Evolutionary conservation across 2,113 vertebrate species (phyloP), one percentile per base, ranked within the genome.

Genomic region (Prinia subflava): DNA sequence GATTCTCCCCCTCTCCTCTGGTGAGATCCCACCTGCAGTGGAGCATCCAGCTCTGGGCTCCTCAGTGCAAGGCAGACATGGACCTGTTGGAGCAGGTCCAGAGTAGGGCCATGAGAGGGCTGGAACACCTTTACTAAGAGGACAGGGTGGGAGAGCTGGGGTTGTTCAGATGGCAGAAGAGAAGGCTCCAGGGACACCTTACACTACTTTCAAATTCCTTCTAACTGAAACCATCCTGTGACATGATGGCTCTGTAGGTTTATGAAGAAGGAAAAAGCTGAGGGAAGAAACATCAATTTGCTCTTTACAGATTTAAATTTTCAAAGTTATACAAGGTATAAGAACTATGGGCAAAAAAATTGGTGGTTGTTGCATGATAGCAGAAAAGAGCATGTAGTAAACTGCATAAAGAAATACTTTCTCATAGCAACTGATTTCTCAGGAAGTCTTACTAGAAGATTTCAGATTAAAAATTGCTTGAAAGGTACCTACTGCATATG

Each of bases 101-200:
- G 63, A 37, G 68, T 9, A 87, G 24, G 12, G 13, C 18, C 35
- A 55, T 0, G 0, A 31, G 9, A 52, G n/a, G 14, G 9, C 33
- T 92, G 53, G 27, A 80, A 10, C 18, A 19, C 3, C 14, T 60
- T 23, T 41, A 3, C 33, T 18, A 0, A 28, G 27, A 57, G 10
- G 23, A 39, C 10, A 92, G 19, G 4, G n/a, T 82, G 60, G 50
- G 31, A 44, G 11, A 64, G 15, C 10, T 35, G 13, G 21, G 4
- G 1, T 1, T 59, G 11, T 33, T 74, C 49, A 35, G 39, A 13
- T 31, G 33, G 15, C 31, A 59, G n/a, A 75, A 80, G 12, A 47
- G 41, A 70, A 52, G 19, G 21, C 31, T 65, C 23, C 1, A 0
- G 0, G 1, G 8, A n/a, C 39, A 75, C 8, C 10, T 76, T 80